Evolutionary conservation across 2,888 invertebrate species (phyloP), one percentile per base, ranked within the genome.

Genomic region (Pristionchus fissidentatus): DNA sequence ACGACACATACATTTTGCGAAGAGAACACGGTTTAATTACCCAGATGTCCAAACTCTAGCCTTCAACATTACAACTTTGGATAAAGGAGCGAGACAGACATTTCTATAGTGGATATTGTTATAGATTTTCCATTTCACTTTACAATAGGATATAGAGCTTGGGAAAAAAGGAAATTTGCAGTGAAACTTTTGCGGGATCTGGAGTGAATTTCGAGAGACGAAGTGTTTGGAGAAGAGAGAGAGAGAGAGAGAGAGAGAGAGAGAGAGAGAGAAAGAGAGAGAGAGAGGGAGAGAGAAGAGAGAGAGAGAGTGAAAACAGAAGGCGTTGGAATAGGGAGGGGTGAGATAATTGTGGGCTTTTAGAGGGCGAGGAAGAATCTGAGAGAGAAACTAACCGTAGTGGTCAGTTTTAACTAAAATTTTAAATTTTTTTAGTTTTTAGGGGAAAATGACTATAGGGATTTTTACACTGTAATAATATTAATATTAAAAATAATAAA

Each of bases 261-360:
- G n/a, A n/a, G n/a, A n/a, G n/a, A n/a, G n/a, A 57, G 60, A 79
- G 52, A 26, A 57, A 79, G 60, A 41, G 41, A 22, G 70, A n/a
- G 22, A n/a, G 41, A 60, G n/a, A 38, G 35, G 66, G 70, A 19
- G 41, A 41, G 70, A 70, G 70, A 70, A 70, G 57, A 57, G 57
- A 32, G 79, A 57, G 38, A 79, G 79, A 79, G 66, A 66, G 35
- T 66, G 66, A 70, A 70, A 70, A 70, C 41, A 70, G 77, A 77
- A 77, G 77, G 52, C 13, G 52, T 15, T 15, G 52, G 52, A 52
- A 52, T 10, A 10, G 52, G 52, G 52, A 52, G 22, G 52, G 10
- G 52, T 22, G 77, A 52, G 77, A 49, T 52, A 46, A 52, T 46
- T 52, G 77, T 49, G 41, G 77, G 52, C 46, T 52, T 52, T 52